Base-by-base conservation (phyloP, 2,797 vertebrate genomes). In the Borostomias antarcticus region DNA sequence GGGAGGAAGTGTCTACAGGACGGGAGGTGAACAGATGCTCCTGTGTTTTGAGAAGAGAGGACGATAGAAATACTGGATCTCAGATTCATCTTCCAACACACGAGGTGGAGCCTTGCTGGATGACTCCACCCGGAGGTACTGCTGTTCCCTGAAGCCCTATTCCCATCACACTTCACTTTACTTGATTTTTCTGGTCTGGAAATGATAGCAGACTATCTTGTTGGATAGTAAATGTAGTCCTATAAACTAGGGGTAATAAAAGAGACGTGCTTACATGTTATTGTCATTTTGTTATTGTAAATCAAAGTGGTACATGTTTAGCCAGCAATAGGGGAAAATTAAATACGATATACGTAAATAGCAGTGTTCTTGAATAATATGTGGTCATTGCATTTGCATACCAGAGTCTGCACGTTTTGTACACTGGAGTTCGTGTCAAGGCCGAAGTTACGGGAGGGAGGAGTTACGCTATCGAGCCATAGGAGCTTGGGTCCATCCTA, bases 241-340 rank as follows among this genome's bases (percentile, higher is more conserved):
- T 79, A 71, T 47, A 60, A 78, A 84, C 21, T 70, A 78, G 77
- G 80, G 79, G 19, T 74, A 89, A 89, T 89, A 90, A 90, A 89
- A 76, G 66, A 90, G 80, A 88, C 70, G 75, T 84, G 76, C 75
- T 80, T 86, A 85, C 84, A 73, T 84, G 63, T 79, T 17, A 10
- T 6, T 52, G 10, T 54, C 65, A 10, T 62, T 66, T 71, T 69
- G 62, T 52, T 51, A 65, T 80, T 73, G 58, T 19, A 32, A 43
- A 29, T 21, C 21, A 48, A 45, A 15, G 40, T 45, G n/a, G n/a
- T n/a, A n/a, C n/a, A n/a, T n/a, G n/a, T n/a, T n/a, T n/a, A n/a
- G n/a, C n/a, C n/a, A n/a, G n/a, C n/a, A n/a, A n/a, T n/a, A n/a
- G n/a, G n/a, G n/a, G n/a, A n/a, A n/a, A n/a, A n/a, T n/a, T n/a